phyloP scores from a whole-genome alignment of 2,113 vertebrate genomes.

The Terrapene triunguis region DNA sequence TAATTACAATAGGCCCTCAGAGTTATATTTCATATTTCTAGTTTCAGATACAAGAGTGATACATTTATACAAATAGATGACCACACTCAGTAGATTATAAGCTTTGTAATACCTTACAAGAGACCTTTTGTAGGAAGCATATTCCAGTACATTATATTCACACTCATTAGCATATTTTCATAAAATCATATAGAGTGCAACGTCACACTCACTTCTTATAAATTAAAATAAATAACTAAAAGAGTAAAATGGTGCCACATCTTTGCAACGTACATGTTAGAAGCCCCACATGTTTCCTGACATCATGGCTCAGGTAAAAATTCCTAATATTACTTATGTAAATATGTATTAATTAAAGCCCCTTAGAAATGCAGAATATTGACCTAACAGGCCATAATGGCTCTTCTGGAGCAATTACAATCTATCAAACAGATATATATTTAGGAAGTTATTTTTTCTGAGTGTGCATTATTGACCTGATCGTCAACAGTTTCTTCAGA shows the following conservation, averaged over 20 bases:
- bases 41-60: too few species aligned
- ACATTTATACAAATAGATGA: too few species aligned
- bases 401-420: constrained; percentile 63
- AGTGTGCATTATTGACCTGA: constrained; percentile 18
- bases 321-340: constrained; percentile 60
- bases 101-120: too few species aligned
- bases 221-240: constrained; percentile 4
- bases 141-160: too few species aligned
- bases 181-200: too few species aligned
- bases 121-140: too few species aligned
- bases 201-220: rapidly evolving
- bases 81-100: too few species aligned
- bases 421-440: constrained; percentile 47
- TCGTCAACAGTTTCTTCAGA: not conserved
- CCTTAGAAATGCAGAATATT: constrained; percentile 69
- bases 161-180: too few species aligned
- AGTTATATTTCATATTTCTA: too few species aligned
- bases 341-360: constrained; percentile 79
- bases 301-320: constrained; percentile 7
- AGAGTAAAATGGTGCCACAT: not conserved
- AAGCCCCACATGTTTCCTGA: not conserved
- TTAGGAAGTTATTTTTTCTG: not conserved
- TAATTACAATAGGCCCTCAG: too few species aligned
- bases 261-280: not conserved
- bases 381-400: constrained; percentile 64